Base-by-base conservation (phyloP, 1,140 invertebrate species). In the Teleogryllus occipitalis region DNA sequence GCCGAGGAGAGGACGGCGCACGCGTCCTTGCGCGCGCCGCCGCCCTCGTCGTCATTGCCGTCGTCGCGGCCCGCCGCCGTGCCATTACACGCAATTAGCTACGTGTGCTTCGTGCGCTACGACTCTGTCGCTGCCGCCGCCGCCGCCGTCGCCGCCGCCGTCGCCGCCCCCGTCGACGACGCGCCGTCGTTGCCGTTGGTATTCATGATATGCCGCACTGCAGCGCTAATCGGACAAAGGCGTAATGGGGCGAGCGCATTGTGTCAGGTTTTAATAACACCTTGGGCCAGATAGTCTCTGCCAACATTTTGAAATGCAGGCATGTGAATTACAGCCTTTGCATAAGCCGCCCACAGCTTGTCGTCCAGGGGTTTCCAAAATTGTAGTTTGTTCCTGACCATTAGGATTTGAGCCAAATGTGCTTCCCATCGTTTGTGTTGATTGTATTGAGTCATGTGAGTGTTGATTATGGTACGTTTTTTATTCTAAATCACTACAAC, bases 251-350 rank as follows among this genome's bases (percentile, higher is more conserved):
- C 54, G 10, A 65, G 54, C 18, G 54, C 54, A 65, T 65, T 65
- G 54, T 65, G 54, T 65, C 54, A 65, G 54, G 1, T 65, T 65
- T 65, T 65, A 65, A 65, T 65, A 65, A 65, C 54, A 65, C 54
- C 54, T 65, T 65, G 54, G 54, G 18, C 54, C 54, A 65, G 54
- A 65, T 65, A 65, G 10, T 14, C 54, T 65, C 54, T 65, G 54
- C 54, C 54, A 65, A 65, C 54, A 65, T 65, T 65, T 65, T 65
- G 54, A 65, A 65, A 65, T 65, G 54, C 54, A 65, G 54, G 54
- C 54, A 65, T 65, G 54, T 65, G 54, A 65, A 65, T 65, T 65
- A 65, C 54, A 65, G 54, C 54, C 54, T 65, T 10, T 65, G 54
- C 54, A 65, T 65, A 18, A 65, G 18, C 54, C 18, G 54, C 18